Evolutionary conservation across 2,888 invertebrate species (phyloP).

Genomic region (Agrypnus murinus): DNA sequence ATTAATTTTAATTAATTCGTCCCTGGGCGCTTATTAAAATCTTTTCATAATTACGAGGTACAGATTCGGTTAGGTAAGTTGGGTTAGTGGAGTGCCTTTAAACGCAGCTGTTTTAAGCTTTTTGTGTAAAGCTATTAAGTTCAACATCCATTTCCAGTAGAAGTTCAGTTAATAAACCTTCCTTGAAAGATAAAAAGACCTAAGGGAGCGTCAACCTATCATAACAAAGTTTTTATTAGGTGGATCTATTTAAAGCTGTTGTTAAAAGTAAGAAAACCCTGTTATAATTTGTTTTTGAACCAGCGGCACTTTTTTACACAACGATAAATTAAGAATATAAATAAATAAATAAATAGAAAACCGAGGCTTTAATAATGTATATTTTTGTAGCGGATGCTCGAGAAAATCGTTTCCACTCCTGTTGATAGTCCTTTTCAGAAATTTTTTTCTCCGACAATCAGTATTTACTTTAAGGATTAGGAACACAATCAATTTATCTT

Average conservation of each 20-base stretch:
- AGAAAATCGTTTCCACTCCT: not conserved
- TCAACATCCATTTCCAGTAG: constrained; percentile 29
- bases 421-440: not conserved
- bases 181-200: constrained; percentile 11
- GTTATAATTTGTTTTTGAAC: too few relatives aligned
- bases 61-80: constrained; percentile 36
- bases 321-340: too few relatives aligned
- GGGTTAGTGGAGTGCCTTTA: constrained; percentile 29
- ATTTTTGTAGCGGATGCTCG: not conserved
- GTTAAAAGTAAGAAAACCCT: not conserved
- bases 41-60: constrained; percentile 30
- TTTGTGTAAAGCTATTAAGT: constrained; percentile 34
- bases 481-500: constrained; percentile 25
- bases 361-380: too few relatives aligned
- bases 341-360: too few relatives aligned
- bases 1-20: constrained; percentile 28
- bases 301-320: too few relatives aligned
- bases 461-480: constrained; percentile 24
- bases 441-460: constrained; percentile 6
- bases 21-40: constrained; percentile 28
- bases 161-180: constrained; percentile 19
- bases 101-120: constrained; percentile 36
- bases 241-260: constrained; percentile 1
- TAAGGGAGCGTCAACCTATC: constrained; percentile 1
- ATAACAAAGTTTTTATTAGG: constrained; percentile 13